phyloP scores from a whole-genome alignment of 1,140 invertebrate species.

The Trichogramma pretiosum region DNA sequence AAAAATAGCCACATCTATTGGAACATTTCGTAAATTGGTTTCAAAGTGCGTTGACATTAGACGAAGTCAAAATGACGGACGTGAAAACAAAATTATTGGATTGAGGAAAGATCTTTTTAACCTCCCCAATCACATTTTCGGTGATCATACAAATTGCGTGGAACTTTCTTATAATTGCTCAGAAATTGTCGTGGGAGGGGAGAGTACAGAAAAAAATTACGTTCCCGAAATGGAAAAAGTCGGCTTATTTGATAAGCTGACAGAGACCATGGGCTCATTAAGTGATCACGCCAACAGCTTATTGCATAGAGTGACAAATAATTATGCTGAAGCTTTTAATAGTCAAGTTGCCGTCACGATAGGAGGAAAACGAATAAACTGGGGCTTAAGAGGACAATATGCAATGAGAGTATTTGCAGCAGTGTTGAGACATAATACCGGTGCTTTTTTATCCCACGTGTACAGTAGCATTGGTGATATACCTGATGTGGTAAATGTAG shows the following conservation, averaged over 20 bases:
- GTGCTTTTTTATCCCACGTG: constrained; percentile 9
- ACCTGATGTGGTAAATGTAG: constrained; percentile 6
- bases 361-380: constrained; percentile 33
- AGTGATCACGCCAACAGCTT: constrained; percentile 21
- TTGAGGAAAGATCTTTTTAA: constrained; percentile 14
- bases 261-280: constrained; percentile 1
- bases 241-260: constrained; percentile 7
- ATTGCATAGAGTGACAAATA: constrained; percentile 34
- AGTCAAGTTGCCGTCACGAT: constrained; percentile 26
- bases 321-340: constrained; percentile 34
- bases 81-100: not conserved
- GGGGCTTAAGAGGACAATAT: constrained; percentile 20
- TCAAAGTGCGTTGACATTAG: not conserved
- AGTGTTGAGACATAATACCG: constrained; percentile 28
- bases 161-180: constrained; percentile 5
- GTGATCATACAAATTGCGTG: constrained; percentile 16
- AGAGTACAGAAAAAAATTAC: constrained; percentile 8
- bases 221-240: constrained; percentile 2
- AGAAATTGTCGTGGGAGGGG: too few relatives aligned
- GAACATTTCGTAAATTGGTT: constrained; percentile 8
- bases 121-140: constrained; percentile 20
- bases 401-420: constrained; percentile 22
- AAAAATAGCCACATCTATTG: not conserved
- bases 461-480: constrained; percentile 1
- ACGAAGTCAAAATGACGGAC: not conserved